phyloP scores from a whole-genome alignment of 1,140 invertebrate species.

The Heterodera schachtii region DNA sequence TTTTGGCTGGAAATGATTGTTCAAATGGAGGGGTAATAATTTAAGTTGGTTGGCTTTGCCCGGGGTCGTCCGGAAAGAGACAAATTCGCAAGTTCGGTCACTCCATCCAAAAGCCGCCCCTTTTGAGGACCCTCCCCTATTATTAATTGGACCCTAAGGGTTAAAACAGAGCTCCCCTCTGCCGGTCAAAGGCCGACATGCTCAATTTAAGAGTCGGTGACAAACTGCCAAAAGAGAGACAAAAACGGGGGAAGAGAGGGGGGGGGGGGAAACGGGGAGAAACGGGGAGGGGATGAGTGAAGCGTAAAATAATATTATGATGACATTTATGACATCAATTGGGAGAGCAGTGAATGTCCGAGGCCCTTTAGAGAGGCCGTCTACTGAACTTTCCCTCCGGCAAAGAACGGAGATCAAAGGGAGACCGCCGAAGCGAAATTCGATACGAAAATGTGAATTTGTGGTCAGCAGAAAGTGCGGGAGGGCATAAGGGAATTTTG shows the following conservation, averaged over 20 bases:
- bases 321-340: neutral
- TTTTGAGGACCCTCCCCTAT: conserved; percentile 26
- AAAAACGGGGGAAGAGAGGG: neutral
- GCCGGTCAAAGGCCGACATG: neutral
- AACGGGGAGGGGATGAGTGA: neutral
- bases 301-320: neutral
- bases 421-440: neutral
- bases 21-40: neutral
- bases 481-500: too few species aligned
- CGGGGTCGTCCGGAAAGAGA: too few species aligned
- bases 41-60: neutral
- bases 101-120: neutral
- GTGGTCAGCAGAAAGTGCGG: neutral
- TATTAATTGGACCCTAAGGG: conserved; percentile 18
- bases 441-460: neutral
- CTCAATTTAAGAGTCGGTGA: neutral
- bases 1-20: neutral
- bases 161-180: neutral
- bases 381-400: neutral
- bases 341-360: neutral
- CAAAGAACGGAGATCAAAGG: neutral
- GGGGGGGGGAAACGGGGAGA: too few species aligned
- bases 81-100: neutral
- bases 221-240: neutral
- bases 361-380: neutral